Percentiles rank a stretch among this genome's conserved stretches.
Evolutionary conservation across 2,888 invertebrate species (phyloP).

Genomic region (Epiblema foenella): DNA sequence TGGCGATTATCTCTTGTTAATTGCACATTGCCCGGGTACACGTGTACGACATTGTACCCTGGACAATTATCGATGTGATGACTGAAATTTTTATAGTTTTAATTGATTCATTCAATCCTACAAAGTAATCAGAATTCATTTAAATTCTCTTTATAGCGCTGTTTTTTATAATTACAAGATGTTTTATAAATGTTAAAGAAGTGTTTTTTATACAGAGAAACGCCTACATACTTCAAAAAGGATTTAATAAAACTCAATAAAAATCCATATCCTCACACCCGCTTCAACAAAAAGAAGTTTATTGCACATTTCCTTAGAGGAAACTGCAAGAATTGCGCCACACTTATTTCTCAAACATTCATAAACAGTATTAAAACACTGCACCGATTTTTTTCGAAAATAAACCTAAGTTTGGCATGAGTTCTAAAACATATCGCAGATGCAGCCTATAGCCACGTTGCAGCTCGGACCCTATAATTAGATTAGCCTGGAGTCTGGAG

Average conservation of each 20-base stretch:
- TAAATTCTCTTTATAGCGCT: too few species aligned
- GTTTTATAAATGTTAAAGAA: too few species aligned
- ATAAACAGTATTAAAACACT: neutral
- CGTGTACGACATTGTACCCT: slow-evolving; percentile 30
- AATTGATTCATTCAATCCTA: slow-evolving; percentile 15
- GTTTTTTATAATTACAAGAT: too few species aligned
- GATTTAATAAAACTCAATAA: neutral
- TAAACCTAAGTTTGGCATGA: slow-evolving; percentile 6
- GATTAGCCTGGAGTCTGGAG: slow-evolving; percentile 70
- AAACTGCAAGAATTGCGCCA: slow-evolving; percentile 22
- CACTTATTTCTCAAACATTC: neutral
- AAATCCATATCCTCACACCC: neutral
- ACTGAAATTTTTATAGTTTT: neutral
- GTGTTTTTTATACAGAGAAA: too few species aligned
- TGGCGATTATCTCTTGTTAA: slow-evolving; percentile 23
- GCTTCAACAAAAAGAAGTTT: neutral
- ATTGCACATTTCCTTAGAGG: slow-evolving; percentile 23
- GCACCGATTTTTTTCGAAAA: neutral
- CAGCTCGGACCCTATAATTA: slow-evolving; percentile 75
- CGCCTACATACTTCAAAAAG: neutral
- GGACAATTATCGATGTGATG: slow-evolving; percentile 14
- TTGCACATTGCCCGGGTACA: slow-evolving; percentile 17
- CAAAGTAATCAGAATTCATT: slow-evolving; percentile 4
- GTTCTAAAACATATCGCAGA: slow-evolving; percentile 1
- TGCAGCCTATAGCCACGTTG: slow-evolving; percentile 44